These are phyloP conservation scores for Dasyornis broadbenti DNA, from an alignment of 2,113 vertebrate species.

Conservation along the genomic window DNA sequence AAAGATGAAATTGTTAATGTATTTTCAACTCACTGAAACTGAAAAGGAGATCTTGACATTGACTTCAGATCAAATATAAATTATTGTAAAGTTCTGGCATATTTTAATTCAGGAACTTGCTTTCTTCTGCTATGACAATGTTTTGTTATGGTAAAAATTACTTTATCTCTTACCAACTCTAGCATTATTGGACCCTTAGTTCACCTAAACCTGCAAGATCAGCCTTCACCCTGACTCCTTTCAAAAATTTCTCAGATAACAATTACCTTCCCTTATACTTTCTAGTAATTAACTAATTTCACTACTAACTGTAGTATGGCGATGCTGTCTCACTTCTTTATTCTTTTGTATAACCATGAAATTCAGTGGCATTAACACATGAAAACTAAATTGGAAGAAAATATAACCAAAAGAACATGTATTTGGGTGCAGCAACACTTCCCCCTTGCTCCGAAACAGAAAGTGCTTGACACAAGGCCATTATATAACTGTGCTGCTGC, in stretches of 20 bases:
- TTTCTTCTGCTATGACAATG: background rate
- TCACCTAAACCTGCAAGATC: background rate
- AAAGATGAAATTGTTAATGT: background rate
- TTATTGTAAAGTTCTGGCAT: background rate
- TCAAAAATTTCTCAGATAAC: background rate
- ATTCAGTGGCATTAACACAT: background rate
- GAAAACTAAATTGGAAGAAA: background rate
- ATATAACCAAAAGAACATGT: background rate
- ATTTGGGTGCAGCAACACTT: background rate
- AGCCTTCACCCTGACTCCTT: background rate
- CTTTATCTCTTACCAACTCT: background rate
- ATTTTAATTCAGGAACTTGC: background rate
- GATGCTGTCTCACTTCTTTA: background rate
- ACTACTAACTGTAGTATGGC: background rate
- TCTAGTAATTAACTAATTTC: background rate
- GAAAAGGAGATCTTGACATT: background rate
- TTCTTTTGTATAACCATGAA: background rate
- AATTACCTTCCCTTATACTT: background rate
- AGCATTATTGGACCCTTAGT: background rate
- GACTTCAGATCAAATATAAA: background rate
- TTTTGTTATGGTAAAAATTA: constrained; percentile 11
- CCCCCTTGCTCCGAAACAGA: background rate
- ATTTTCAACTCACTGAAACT: background rate
- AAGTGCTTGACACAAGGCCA: background rate
- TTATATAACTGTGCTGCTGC: background rate